Conservation (phyloP, 2,797 vertebrate species). For the Xenops minutus region DNA sequence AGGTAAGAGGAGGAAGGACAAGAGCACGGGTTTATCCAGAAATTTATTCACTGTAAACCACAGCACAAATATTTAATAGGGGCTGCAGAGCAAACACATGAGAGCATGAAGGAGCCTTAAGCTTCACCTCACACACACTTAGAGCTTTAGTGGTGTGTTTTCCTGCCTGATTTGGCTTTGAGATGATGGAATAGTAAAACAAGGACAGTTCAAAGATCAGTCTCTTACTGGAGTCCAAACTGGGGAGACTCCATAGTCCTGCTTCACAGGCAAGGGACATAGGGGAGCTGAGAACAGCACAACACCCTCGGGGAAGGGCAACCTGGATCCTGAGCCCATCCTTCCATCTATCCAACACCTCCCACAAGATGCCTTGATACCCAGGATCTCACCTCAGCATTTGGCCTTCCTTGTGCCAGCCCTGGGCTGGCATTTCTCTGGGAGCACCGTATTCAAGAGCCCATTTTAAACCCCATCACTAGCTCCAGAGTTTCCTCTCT, state of each 20-base stretch:
- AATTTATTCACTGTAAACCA: background rate
- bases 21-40: background rate
- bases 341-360: background rate
- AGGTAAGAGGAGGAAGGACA: background rate
- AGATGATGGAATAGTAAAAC: background rate
- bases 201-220: background rate
- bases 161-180: background rate
- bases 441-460: background rate
- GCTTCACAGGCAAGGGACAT: accelerated
- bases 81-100: background rate
- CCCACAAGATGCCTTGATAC: background rate
- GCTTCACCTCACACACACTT: background rate
- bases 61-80: background rate
- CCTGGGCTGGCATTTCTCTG: background rate
- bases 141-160: background rate
- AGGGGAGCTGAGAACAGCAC: background rate
- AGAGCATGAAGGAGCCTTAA: background rate
- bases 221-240: background rate
- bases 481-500: background rate
- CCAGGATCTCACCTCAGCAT: background rate
- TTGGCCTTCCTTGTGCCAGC: background rate
- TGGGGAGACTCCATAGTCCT: background rate
- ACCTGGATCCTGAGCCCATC: background rate
- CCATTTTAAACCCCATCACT: background rate
- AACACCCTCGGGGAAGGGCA: background rate